Evolutionary conservation across 2,888 invertebrate genomes (phyloP), one percentile per base, ranked within the genome.

Genomic region (Malacosoma neustria): DNA sequence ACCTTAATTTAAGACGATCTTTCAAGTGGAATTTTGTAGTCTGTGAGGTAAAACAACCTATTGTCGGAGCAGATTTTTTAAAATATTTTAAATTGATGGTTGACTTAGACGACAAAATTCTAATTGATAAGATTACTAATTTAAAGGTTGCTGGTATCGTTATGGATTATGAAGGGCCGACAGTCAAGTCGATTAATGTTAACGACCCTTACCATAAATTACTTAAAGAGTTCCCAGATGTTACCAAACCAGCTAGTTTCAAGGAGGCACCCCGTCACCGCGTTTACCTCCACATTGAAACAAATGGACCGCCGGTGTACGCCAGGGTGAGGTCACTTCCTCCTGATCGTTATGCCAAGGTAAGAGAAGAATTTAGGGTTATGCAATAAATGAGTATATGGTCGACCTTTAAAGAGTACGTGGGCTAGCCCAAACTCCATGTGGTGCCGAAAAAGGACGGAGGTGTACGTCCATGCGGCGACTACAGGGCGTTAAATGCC

Each of bases 331-430:
- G 72, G 6, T 57, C 66, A 0, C 41, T 76, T 1, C 49, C 55
- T 1, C 66, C 61, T 0, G 60, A 65, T 3, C 49, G 57, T 13
- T 58, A 67, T 11, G 15, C 34, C 2, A 51, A 50, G 3, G 66
- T 65, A 0, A 61, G 60, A 39, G 39, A 47, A 2, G 63, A 70
- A 38, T 68, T 72, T 43, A 32, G 45, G 2, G 3, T 32, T 0
- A 58, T 72, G 61, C 40, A 59, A 4, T 54, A 72, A 12, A 41
- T 53, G 12, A 77, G 72, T 0, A 69, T 77, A 7, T 69, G 69
- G 69, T 29, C 50, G 72, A 2, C 74, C 69, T 0, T 76, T 73
- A 0, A 61, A 57, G 3, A 70, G 70, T 29, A 43, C 51, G 2
- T 79, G 69, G 72, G 52, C 72, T 0, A 66, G 57, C 32, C 76